Evolutionary conservation across 1,140 invertebrate genomes (phyloP).

Genomic region (Cecropterus lyciades): DNA sequence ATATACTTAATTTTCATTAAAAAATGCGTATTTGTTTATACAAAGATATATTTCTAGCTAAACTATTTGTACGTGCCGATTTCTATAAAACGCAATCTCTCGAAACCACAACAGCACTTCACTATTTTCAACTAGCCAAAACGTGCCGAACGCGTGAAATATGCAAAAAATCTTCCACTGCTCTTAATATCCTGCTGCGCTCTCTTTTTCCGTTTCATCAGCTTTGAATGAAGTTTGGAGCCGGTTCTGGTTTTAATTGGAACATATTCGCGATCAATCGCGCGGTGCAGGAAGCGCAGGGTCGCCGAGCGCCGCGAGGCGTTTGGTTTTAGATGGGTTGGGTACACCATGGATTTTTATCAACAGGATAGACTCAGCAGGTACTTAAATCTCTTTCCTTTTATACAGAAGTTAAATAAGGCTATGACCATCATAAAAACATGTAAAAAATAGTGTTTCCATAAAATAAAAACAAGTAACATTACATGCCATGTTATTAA

Average conservation of each 20-base stretch:
- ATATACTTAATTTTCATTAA: too few relatives aligned
- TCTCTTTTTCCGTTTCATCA: conserved; percentile 53
- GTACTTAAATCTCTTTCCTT: too few relatives aligned
- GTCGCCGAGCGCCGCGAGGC: conserved; percentile 56
- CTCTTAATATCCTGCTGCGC: conserved; percentile 52
- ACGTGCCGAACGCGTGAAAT: conserved; percentile 21
- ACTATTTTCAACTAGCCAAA: not conserved
- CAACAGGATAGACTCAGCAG: not conserved
- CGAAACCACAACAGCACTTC: not conserved
- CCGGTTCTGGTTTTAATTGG: conserved; percentile 67
- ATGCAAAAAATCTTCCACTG: conserved; percentile 42
- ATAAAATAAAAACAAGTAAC: too few relatives aligned
- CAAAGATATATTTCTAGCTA: not conserved
- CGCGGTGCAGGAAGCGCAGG: conserved; percentile 43
- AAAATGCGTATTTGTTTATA: too few relatives aligned
- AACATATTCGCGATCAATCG: conserved; percentile 76
- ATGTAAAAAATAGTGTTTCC: too few relatives aligned
- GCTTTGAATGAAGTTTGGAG: conserved; percentile 43
- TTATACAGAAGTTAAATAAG: too few relatives aligned
- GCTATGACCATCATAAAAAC: too few relatives aligned
- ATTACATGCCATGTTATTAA: too few relatives aligned
- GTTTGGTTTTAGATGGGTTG: conserved; percentile 57
- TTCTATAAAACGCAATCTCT: not conserved
- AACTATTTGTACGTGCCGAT: not conserved
- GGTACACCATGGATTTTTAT: not conserved